phyloP scores from a whole-genome alignment of 2,113 vertebrate species.

The Myodes glareolus region DNA sequence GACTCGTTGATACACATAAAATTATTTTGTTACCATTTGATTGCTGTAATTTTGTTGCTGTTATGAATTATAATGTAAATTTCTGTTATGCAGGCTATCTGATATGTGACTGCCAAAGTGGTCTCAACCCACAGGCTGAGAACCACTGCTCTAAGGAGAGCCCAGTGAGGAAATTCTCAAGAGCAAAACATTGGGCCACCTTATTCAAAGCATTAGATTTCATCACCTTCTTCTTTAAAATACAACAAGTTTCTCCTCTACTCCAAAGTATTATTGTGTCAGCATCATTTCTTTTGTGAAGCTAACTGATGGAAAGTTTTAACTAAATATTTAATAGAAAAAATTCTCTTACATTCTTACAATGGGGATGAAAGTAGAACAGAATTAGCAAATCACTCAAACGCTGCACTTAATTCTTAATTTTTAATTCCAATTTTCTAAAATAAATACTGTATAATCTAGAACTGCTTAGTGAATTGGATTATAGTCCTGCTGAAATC shows the following conservation, averaged over 20 bases:
- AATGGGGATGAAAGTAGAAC: neutral
- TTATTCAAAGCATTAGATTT: constrained; percentile 8
- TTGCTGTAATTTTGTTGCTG: neutral
- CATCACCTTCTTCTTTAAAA: constrained; percentile 31
- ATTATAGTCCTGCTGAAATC: neutral
- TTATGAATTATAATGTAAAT: neutral
- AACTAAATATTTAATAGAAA: constrained; percentile 27
- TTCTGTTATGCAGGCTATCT: neutral
- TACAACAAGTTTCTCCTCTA: neutral
- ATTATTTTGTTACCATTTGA: neutral
- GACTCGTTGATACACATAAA: neutral
- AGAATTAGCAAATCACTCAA: constrained; percentile 21
- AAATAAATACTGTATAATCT: neutral
- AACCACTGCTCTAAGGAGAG: neutral
- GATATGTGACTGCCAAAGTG: neutral
- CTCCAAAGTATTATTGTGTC: neutral
- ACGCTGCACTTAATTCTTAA: neutral
- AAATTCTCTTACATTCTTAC: too few relatives aligned
- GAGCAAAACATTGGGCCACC: neutral
- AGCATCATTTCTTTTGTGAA: constrained; percentile 51
- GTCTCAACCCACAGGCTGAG: neutral
- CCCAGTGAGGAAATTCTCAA: constrained; percentile 53
- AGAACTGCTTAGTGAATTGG: neutral
- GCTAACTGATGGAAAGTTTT: neutral
- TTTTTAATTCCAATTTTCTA: constrained; percentile 41